These are phyloP conservation scores for Nomada goodeniana DNA, from an alignment of 2,888 invertebrate species.

Conservation along the genomic window DNA sequence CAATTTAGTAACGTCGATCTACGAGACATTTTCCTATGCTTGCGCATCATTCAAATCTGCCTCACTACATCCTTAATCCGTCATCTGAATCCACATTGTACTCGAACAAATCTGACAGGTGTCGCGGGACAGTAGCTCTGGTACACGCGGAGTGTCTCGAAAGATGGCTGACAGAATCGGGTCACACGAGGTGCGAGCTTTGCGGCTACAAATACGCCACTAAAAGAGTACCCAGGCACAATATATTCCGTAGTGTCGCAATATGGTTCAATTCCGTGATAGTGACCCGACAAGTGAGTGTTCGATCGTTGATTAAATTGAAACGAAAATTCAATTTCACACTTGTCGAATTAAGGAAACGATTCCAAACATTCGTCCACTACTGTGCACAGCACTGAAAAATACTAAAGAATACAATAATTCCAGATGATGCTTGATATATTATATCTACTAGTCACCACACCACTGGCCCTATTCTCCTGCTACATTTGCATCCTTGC, in stretches of 20 bases:
- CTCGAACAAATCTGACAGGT: constrained; percentile 80
- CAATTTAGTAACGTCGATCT: not conserved
- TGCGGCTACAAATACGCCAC: constrained; percentile 85
- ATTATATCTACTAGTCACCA: constrained; percentile 80
- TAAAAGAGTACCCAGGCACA: constrained; percentile 78
- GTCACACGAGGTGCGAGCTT: constrained; percentile 85
- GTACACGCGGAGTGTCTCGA: constrained; percentile 86
- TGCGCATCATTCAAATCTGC: not conserved
- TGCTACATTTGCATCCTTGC: constrained; percentile 81
- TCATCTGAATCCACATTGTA: constrained; percentile 1
- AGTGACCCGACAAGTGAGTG: constrained; percentile 79
- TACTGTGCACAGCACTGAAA: not conserved
- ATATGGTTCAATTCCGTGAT: constrained; percentile 81
- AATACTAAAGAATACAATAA: not conserved
- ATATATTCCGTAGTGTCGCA: constrained; percentile 74
- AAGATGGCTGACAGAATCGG: constrained; percentile 86
- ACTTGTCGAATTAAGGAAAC: no score
- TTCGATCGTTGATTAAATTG: not conserved
- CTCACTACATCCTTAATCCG: not conserved
- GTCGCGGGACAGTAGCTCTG: constrained; percentile 85
- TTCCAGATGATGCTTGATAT: constrained; percentile 80
- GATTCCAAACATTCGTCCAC: no score
- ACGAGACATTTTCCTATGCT: not conserved
- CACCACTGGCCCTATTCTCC: constrained; percentile 81
- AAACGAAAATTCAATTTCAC: no score